Percentiles rank a stretch among this genome's conserved stretches.
Evolutionary conservation across 2,888 invertebrate genomes (phyloP).

Genomic region (Galeopsomyia nigrocyanea): DNA sequence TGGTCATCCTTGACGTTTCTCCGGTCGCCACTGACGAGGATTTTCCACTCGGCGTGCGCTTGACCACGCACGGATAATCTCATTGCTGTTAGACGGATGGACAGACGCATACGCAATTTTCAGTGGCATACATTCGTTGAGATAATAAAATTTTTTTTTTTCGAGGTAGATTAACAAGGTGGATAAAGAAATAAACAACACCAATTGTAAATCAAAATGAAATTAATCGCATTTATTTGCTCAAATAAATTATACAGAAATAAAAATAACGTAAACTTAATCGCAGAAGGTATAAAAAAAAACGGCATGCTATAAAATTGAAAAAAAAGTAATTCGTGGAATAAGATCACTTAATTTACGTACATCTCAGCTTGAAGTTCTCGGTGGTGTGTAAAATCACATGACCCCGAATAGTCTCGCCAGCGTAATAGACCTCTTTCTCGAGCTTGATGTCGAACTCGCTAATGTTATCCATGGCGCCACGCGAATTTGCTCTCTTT

Average conservation of each 20-base stretch:
- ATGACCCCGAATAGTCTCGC: constrained; percentile 77
- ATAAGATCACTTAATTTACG: constrained; percentile 56
- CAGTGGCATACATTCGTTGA: constrained; percentile 8
- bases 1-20: constrained; percentile 83
- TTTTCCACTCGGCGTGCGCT: constrained; percentile 84
- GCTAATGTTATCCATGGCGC: constrained; percentile 79
- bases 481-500: neutral
- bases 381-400: constrained; percentile 80
- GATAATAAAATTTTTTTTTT: too few species aligned
- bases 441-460: constrained; percentile 83
- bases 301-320: constrained; percentile 12
- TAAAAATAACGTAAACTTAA: constrained; percentile 15
- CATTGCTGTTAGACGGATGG: constrained; percentile 70
- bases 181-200: constrained; percentile 32
- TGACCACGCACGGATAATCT: constrained; percentile 80
- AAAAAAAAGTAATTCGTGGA: neutral
- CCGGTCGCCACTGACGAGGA: constrained; percentile 80
- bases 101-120: too few species aligned
- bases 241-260: constrained; percentile 21
- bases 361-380: constrained; percentile 82
- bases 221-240: constrained; percentile 33
- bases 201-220: constrained; percentile 7
- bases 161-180: neutral
- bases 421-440: constrained; percentile 82
- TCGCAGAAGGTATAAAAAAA: constrained; percentile 8